Percentiles rank a stretch among this genome's conserved stretches.
Evolutionary conservation across 2,797 vertebrate genomes (phyloP).

Genomic region (Pteronotus mesoamericanus): DNA sequence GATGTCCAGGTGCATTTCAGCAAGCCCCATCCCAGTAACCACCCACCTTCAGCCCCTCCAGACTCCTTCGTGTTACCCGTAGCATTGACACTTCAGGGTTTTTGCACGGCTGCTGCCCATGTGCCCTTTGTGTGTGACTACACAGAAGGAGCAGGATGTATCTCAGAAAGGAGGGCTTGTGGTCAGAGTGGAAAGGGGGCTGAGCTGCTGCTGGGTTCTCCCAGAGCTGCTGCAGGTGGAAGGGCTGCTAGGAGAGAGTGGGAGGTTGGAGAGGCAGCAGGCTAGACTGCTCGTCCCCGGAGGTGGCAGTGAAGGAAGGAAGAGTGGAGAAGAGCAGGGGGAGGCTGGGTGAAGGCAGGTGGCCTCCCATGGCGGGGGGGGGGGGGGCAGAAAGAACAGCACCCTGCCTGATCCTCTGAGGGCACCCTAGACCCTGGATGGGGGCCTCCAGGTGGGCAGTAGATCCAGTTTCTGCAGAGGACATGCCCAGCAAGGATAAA

Average conservation of each 20-base stretch:
- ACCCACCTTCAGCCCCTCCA: background rate
- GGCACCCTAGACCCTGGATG: background rate
- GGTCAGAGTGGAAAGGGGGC: background rate
- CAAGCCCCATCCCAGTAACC: background rate
- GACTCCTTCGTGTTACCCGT: background rate
- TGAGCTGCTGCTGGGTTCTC: background rate
- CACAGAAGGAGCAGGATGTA: background rate
- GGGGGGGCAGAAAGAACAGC: background rate
- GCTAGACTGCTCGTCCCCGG: background rate
- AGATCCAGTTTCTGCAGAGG: background rate
- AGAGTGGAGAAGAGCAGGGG: background rate
- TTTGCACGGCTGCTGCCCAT: background rate
- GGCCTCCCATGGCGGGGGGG: background rate
- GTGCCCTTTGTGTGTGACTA: background rate
- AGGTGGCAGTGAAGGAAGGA: background rate
- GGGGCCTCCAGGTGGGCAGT: background rate
- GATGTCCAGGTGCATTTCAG: background rate
- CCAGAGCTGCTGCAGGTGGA: background rate
- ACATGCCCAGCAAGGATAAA: background rate
- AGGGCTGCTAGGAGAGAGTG: background rate
- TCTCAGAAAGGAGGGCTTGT: background rate
- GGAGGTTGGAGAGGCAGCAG: background rate
- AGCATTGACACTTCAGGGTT: background rate
- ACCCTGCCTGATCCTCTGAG: background rate
- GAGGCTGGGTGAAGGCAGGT: background rate